Evolutionary conservation across 2,113 vertebrate genomes (phyloP).

Genomic region (Protobothrops flavoviridis): DNA sequence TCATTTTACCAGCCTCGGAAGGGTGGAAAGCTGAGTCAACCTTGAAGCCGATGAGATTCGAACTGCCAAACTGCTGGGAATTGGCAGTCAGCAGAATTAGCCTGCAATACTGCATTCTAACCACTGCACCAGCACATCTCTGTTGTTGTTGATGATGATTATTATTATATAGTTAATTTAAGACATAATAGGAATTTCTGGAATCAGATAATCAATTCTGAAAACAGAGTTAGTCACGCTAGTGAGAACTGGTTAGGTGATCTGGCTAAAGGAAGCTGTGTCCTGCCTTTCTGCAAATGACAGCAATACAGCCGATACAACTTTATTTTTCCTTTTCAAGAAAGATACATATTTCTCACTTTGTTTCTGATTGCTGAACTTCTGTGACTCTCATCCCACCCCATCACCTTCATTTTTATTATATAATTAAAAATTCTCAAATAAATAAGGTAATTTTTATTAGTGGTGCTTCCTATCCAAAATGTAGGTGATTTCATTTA

Average conservation of each 20-base stretch:
- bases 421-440: neutral
- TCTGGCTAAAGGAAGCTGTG: neutral
- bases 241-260: neutral
- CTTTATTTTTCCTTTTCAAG: neutral
- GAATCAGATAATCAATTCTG: neutral
- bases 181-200: neutral
- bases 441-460: neutral
- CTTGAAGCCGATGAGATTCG: neutral
- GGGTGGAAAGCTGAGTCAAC: neutral
- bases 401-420: neutral
- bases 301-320: neutral
- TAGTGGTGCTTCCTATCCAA: neutral
- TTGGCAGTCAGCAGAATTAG: neutral
- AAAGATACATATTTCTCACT: neutral
- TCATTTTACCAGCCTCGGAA: neutral
- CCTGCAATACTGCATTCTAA: neutral
- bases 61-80: neutral
- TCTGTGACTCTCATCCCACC: neutral
- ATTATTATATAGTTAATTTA: neutral
- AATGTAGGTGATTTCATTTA: neutral
- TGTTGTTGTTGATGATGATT: neutral
- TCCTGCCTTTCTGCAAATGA: neutral
- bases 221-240: neutral
- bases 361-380: neutral
- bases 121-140: neutral